Conservation (phyloP, 2,888 invertebrate genomes). For the Pristionchus entomophagus region DNA sequence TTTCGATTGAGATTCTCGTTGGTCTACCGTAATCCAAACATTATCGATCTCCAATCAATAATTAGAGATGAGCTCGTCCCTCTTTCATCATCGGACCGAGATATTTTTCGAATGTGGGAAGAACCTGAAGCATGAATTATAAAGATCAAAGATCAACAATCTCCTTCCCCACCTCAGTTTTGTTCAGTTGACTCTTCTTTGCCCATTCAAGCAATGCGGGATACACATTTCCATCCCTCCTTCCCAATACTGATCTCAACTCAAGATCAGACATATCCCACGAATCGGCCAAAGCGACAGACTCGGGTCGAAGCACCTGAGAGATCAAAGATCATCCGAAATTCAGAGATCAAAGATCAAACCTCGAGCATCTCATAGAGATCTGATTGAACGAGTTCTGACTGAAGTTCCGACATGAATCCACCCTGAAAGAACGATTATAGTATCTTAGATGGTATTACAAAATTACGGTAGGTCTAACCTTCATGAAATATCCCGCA, state of each 20-base stretch:
- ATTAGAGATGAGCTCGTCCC: conserved; percentile 64
- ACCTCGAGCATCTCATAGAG: conserved; percentile 41
- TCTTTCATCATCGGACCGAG: conserved; percentile 74
- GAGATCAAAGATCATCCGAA: neutral
- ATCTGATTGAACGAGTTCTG: conserved; percentile 54
- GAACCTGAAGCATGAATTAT: conserved; percentile 54
- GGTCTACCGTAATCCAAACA: neutral
- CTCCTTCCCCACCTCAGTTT: conserved; percentile 72
- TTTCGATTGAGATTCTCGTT: neutral
- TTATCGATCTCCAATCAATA: conserved; percentile 1
- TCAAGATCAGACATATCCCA: conserved; percentile 83
- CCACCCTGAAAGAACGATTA: conserved; percentile 55
- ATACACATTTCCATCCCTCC: conserved; percentile 77
- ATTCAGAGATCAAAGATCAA: neutral
- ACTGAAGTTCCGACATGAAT: conserved; percentile 64
- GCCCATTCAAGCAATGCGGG: conserved; percentile 78
- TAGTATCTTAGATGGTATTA: neutral
- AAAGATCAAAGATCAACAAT: neutral
- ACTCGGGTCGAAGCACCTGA: conserved; percentile 81
- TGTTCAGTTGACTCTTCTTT: conserved; percentile 77
- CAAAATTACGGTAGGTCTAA: neutral
- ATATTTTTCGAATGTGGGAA: conserved; percentile 67
- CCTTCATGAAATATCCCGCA: conserved; percentile 59
- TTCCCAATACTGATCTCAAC: conserved; percentile 76
- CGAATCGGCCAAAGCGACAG: conserved; percentile 90